phyloP scores from a whole-genome alignment of 2,888 invertebrate genomes.

The Sylvicola fuscatus region DNA sequence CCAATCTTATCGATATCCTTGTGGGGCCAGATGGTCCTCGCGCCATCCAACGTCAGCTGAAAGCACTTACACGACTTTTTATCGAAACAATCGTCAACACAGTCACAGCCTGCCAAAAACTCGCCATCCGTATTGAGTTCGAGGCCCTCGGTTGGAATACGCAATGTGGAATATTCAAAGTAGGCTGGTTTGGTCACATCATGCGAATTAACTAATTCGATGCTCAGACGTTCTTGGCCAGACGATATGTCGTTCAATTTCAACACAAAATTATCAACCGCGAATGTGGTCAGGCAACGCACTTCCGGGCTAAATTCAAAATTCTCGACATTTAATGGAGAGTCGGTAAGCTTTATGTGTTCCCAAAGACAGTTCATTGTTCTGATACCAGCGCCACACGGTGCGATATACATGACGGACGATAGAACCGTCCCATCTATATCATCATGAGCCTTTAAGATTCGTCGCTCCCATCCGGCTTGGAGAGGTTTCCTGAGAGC shows the following conservation, averaged over 20 bases:
- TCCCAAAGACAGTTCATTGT: conserved; percentile 28
- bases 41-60: conserved; percentile 68
- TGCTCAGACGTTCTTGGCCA: conserved; percentile 71
- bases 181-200: conserved; percentile 67
- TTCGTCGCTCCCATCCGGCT: conserved; percentile 67
- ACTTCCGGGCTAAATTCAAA: conserved; percentile 73
- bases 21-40: conserved; percentile 30
- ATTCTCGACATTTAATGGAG: conserved; percentile 66
- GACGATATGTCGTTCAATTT: conserved; percentile 39
- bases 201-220: conserved; percentile 80
- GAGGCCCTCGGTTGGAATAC: conserved; percentile 75
- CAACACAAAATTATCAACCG: conserved; percentile 4
- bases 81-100: conserved; percentile 78
- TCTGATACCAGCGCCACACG: conserved; percentile 46
- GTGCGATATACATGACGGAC: conserved; percentile 43
- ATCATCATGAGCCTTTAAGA: conserved; percentile 23
- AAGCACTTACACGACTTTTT: conserved; percentile 77
- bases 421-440: conserved; percentile 24
- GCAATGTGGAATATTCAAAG: conserved; percentile 65
- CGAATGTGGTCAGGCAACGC: conserved; percentile 68
- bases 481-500: conserved; percentile 68
- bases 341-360: conserved; percentile 47
- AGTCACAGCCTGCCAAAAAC: conserved; percentile 81
- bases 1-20: conserved; percentile 42
- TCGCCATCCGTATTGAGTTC: conserved; percentile 62